Evolutionary conservation across 2,888 invertebrate genomes (phyloP).

Genomic region (Sphaerophoria taeniata): DNA sequence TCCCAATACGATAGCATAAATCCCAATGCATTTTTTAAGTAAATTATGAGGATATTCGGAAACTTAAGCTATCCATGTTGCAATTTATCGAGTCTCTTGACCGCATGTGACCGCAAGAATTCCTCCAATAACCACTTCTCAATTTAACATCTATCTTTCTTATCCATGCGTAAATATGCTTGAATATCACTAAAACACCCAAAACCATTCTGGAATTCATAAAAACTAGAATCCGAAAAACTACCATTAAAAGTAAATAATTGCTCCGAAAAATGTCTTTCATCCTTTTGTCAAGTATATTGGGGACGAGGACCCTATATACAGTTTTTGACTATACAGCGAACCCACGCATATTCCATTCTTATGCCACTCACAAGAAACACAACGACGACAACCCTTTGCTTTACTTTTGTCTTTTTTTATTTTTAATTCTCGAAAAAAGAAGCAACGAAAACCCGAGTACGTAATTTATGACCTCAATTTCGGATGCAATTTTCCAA

Average conservation of each 20-base stretch:
- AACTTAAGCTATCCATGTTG: background rate
- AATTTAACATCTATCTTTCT: slow-evolving; percentile 38
- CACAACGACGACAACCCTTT: slow-evolving; percentile 36
- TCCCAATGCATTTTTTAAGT: background rate
- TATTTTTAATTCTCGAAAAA: slow-evolving; percentile 14
- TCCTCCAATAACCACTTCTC: slow-evolving; percentile 27
- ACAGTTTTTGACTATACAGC: background rate
- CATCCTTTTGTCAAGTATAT: slow-evolving; percentile 44
- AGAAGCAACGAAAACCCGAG: background rate
- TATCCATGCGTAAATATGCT: slow-evolving; percentile 50
- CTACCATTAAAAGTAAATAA: slow-evolving; percentile 67
- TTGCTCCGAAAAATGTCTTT: slow-evolving; percentile 57
- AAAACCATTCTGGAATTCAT: background rate
- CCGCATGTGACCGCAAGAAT: slow-evolving; percentile 11
- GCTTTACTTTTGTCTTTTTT: background rate
- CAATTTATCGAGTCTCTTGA: slow-evolving; percentile 26
- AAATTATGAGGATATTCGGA: background rate
- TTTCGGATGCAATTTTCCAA: slow-evolving; percentile 71
- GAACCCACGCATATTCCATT: slow-evolving; percentile 33
- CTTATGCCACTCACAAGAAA: slow-evolving; percentile 26
- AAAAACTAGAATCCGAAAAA: slow-evolving; percentile 33
- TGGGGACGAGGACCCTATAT: background rate
- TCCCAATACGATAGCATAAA: background rate
- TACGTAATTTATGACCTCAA: slow-evolving; percentile 66
- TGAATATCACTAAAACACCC: slow-evolving; percentile 2